Evolutionary conservation across 2,113 vertebrate species (phyloP).

Genomic region (Sturnira hondurensis): DNA sequence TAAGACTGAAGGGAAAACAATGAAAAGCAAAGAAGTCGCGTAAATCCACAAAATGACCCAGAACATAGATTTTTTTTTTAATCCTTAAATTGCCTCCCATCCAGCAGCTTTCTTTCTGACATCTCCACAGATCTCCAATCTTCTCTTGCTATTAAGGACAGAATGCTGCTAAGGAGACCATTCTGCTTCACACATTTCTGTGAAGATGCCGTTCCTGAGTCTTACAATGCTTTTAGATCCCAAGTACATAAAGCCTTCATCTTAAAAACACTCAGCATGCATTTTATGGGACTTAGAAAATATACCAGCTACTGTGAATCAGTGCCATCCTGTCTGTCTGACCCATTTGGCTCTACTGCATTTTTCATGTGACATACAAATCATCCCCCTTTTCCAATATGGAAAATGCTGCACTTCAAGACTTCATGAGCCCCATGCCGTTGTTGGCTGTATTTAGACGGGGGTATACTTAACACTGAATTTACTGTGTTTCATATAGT

Average conservation of each 20-base stretch:
- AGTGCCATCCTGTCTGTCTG: not conserved
- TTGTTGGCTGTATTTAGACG: not conserved
- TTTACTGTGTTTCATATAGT: not conserved
- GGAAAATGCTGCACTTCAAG: not conserved
- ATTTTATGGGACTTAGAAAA: not conserved
- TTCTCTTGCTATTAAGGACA: not conserved
- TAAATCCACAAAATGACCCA: not conserved
- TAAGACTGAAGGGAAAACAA: not conserved
- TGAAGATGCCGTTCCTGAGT: not conserved
- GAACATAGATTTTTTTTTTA: not conserved
- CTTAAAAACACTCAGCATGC: not conserved
- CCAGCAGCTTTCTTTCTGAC: not conserved
- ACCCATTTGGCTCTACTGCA: not conserved
- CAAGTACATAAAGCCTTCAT: slow-evolving; percentile 8
- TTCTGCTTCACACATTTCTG: not conserved
- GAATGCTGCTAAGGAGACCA: not conserved
- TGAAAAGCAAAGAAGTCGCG: not conserved
- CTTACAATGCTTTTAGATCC: not conserved
- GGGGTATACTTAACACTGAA: not conserved
- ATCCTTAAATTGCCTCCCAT: not conserved
- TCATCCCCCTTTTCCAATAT: not conserved
- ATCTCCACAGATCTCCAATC: not conserved
- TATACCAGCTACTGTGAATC: not conserved
- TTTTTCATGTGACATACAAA: not conserved
- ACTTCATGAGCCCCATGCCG: not conserved